Base-by-base conservation (phyloP, 2,888 invertebrate genomes). In the Mantis religiosa region DNA sequence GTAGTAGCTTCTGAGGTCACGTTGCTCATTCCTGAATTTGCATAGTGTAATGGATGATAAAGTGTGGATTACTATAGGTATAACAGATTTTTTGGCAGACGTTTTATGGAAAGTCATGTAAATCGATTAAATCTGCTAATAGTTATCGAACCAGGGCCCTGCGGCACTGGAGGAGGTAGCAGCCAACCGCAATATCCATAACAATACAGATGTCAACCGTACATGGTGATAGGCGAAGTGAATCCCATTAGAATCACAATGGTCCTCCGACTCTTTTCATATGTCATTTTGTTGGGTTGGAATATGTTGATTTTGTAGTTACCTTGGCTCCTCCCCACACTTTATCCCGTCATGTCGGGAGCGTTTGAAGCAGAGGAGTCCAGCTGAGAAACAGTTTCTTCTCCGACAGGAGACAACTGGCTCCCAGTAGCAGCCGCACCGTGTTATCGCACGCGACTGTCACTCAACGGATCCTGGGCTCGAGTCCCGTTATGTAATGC, bases 181-280 rank as follows among this genome's bases (percentile, higher is more conserved):
- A 82, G 87, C 2, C 4, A 82, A 82, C 2, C 7, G 81, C 41
- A 30, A 87, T 87, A 87, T 87, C 82, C 87, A 87, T 87, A 82
- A 87, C 87, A 87, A 87, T 87, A 34, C 87, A 87, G 87, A 82
- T 82, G 87, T 87, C 87, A 71, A 71, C 54, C 54, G 25, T 71
- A 25, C 54, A 71, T 71, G 54, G 54, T 71, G 54, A 71, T 71
- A 71, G 54, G 54, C 54, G 54, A 71, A 71, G 20, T 25, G 54
- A 71, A 71, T 86, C 86, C 81, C 82, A 87, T 87, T 87, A 87
- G 82, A 87, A 87, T 87, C 87, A 87, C 87, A 87, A 87, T 82
- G 82, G 85, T n/a, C 47, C 71, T 20, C 82, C 82, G 81, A 25
- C 47, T 30, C 84, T 54, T 27, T 82, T 87, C 87, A 82, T 28